A percentile compares a stretch with the other conserved stretches of the same genome.
phyloP scores from a whole-genome alignment of 1,140 invertebrate genomes.

The Pentalonia nigronervosa region DNA sequence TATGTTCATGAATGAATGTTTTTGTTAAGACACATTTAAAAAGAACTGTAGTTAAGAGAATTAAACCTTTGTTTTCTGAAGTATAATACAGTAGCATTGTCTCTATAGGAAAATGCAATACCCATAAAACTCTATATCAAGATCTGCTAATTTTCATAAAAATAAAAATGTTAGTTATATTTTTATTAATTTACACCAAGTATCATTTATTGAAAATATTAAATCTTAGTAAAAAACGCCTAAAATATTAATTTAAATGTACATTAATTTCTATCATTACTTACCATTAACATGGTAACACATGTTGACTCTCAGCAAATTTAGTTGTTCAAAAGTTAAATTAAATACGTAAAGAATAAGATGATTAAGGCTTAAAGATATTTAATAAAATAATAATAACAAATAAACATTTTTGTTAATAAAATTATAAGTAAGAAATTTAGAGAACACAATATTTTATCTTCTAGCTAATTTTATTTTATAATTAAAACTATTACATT shows the following conservation, averaged over 20 bases:
- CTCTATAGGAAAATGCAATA: not conserved
- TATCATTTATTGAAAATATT: not conserved
- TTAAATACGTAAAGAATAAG: constrained; percentile 30
- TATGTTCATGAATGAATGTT: not conserved
- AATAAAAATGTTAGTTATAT: not conserved
- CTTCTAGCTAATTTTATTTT: not conserved
- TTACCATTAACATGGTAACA: constrained; percentile 52
- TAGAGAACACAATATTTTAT: not conserved
- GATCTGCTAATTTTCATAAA: not conserved
- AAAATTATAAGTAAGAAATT: not conserved
- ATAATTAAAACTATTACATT: not conserved
- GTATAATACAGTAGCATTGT: not conserved
- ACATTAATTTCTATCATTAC: constrained; percentile 38
- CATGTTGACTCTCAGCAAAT: constrained; percentile 29
- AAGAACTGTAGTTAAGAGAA: not conserved
- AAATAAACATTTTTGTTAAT: not conserved
- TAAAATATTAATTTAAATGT: constrained; percentile 22
- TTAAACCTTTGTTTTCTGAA: not conserved
- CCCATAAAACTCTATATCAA: not conserved
- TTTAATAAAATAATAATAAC: not conserved
- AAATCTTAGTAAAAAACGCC: constrained; percentile 49
- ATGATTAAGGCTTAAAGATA: not conserved
- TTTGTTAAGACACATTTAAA: not conserved
- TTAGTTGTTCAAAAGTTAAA: constrained; percentile 20
- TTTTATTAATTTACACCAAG: not conserved